Evolutionary conservation across 2,797 vertebrate species (phyloP), one percentile per base, ranked within the genome.

Genomic region (Centroberyx gerrardi): DNA sequence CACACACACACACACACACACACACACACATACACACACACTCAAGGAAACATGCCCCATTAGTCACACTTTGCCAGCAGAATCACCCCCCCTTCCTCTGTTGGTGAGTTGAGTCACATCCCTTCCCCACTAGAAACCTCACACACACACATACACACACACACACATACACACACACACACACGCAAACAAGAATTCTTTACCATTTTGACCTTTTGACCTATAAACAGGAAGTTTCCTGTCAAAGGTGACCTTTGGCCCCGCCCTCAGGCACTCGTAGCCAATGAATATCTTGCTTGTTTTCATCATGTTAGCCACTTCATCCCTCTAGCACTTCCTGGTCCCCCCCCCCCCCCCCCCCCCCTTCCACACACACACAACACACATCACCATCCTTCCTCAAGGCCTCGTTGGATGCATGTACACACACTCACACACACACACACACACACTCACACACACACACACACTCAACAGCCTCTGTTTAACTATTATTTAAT

Each of bases 1-100:
- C 61, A 48, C 40, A 44, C 60, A 60, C 56, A 38, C 56, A 60
- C 55, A 58, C 55, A 58, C 55, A 67, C 36, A 42, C 31, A 68
- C 31, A 52, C 36, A 60, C 53, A 55, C 53, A 55, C 53, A 55
- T 27, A 55, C 53, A 55, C 53, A 56, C 54, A 56, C 29, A 31
- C 54, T 12, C 40, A 28, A 7, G 27, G 18, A 62, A 12, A 29
- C 60, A 62, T 46, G 18, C 18, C 14, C 40, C 60, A 62, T 62
- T 48, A 62, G 42, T 62, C 60, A 62, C 40, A 8, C 13, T 14
- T 48, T 62, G 42, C 60, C 27, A 29, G 22, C 22, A 7, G 60
- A 62, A 29, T 48, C 13, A 3, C 22, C 40, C 22, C 40, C 18
- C 9, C 8, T 9, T 9, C 2, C 38, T 40, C 8, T 40, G 29